Evolutionary conservation across 2,888 invertebrate genomes (phyloP), one percentile per base, ranked within the genome.

Genomic region (Brachycybe producta): DNA sequence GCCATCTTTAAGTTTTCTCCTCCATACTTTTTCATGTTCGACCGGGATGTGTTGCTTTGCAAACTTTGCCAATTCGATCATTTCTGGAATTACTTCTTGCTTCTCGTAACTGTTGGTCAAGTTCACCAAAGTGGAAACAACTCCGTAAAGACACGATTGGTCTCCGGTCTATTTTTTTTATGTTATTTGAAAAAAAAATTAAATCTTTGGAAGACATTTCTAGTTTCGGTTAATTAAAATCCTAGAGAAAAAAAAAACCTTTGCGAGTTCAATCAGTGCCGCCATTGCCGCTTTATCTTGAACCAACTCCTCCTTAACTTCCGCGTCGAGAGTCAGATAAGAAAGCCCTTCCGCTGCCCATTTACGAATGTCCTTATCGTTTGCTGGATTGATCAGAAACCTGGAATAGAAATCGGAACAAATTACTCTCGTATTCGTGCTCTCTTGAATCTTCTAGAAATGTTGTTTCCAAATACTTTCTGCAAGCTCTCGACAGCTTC

Each of bases 41-140:
- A 97, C 91, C 2, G 98, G 98, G 57, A 99, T 85, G 68, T 98
- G 98, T 64, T 97, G 95, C 68, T 99, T 98, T 2, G 98, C 90
- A 70, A 95, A 99, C 70, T 97, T 94, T 0, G 98, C 98, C 56
- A 99, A 70, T 67, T 98, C 94, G 17, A 95, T 65, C 85, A 99
- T 84, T 72, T 98, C 98, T 2, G 95, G 94, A 61, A 91, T 76
- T 0, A 95, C 67, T 67, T 95, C 94, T 65, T 94, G 91, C 65
- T 94, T 95, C 58, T 98, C 97, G 66, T 95, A 97, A 2, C 92
- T 90, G 71, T 98, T 99, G 63, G 91, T 88, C 17, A 98, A 70
- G 67, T 99, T 98, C 0, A 95, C 95, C 56, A 98, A 75, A 13
- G 94, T 90, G 1, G 92, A 88, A 0, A 94, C 84, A 5, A 92